Base-by-base conservation (phyloP, 2,888 invertebrate species). In the Monoplex corrugatus region DNA sequence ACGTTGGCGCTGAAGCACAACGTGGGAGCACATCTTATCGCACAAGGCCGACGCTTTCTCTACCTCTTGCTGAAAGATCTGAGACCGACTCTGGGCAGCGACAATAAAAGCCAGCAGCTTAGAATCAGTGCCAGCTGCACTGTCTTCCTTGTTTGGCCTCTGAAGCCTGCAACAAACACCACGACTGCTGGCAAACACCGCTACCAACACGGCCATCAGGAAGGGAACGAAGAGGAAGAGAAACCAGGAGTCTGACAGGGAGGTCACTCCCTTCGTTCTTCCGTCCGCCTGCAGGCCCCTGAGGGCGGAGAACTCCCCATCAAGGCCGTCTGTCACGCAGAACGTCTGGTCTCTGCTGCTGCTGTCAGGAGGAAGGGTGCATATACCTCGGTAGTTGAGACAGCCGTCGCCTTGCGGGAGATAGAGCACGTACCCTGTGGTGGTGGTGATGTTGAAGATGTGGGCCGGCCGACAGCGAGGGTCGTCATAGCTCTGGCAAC, bases 401-500 rank as follows among this genome's bases (percentile, higher is more conserved):
- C 88, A 88, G 43, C 45, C 88, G 82, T 88, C 88, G 16, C 88
- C 88, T 6, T 88, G 83, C 23, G 32, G 68, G 2, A 88, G 83
- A 19, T 63, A 82, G 35, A 88, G 23, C 35, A 50, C 87, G 38
- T 63, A 63, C 43, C 68, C 83, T 0, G 40, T 8, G 40, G n/a
- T 1, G 68, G 50, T 43, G 38, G 57, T 68, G 83, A 83, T 88
- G 83, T 88, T 88, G 88, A 88, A 91, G 44, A 2, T 57, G 28
- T 32, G 32, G 38, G 88, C 90, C 0, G 91, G 89, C 8, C 38
- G 38, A 85, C 94, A 94, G 13, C 80, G 38, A 8, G 86, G 78
- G 6, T 75, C 63, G 57, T 89, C 78, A 8, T 2, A 28, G 5
- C 89, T 57, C 32, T 80, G 85, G 87, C 94, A 94, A 86, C 94